Base-by-base conservation (phyloP, 2,113 vertebrate species). In the Aptenodytes forsteri region DNA sequence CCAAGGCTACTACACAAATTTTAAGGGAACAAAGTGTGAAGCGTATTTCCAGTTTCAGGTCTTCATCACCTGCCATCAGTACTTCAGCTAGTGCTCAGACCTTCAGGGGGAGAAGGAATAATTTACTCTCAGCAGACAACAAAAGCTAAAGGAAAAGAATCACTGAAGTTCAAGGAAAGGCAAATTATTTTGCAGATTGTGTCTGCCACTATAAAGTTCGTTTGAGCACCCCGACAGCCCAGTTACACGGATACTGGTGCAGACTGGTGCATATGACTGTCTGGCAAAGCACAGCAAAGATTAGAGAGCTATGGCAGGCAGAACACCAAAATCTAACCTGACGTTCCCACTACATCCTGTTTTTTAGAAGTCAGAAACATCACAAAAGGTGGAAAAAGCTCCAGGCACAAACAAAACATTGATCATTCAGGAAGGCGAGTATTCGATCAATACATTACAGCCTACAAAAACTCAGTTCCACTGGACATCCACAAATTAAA, bases 181-280 rank as follows among this genome's bases (percentile, higher is more conserved):
- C 17, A 52, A 44, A 46, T 16, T 22, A 71, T 52, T 77, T 77
- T 71, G 42, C 69, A 62, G 36, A 13, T 23, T 20, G 13, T 34
- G 6, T 36, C 23, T 77, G 52, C 7, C 34, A 44, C 83, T 69
- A 2, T 0, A 27, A 0, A 59, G 67, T n/a, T 27, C 1, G 3
- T 73, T 25, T 36, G 83, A 69, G 71, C 40, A 67, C 5, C 12
- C 7, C 1, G 2, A 9, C 1, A 59, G 61, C 16, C 15, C 21
- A 18, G 47, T 16, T 30, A 50, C 27, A 13, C 1, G 0, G 12
- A 18, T 7, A 25, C 40, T 90, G 71, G 75, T 52, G 66, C 78
- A 64, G 13, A 55, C 23, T 47, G 64, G 42, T 29, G 21, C 0
- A 7, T 6, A 38, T 0, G 5, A 38, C 47, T 25, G n/a, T 46